Conservation (phyloP, 2,888 invertebrate species). For the Parapristionchus giblindavisi region DNA sequence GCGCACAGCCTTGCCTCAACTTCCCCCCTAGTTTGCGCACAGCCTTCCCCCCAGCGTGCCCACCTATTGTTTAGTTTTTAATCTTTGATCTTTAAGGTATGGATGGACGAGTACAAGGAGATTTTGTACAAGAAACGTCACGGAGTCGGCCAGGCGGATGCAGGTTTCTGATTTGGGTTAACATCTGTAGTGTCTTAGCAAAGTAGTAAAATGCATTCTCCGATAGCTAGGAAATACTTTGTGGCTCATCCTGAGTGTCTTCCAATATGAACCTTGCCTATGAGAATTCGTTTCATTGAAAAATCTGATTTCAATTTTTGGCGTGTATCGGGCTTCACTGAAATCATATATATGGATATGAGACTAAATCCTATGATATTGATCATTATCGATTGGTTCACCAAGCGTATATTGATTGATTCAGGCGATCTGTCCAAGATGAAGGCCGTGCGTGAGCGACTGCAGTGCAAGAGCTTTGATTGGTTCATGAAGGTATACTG, state of each 20-base stretch:
- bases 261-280: no score
- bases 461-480: conserved; percentile 88
- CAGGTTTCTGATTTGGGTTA: conserved; percentile 46
- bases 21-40: no score
- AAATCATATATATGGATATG: conserved; percentile 24
- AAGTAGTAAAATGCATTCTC: conserved; percentile 81
- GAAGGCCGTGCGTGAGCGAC: conserved; percentile 78
- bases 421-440: conserved; percentile 81
- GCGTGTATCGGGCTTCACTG: not conserved
- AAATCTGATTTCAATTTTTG: no score
- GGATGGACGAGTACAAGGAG: conserved; percentile 97
- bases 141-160: conserved; percentile 56
- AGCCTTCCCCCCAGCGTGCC: no score
- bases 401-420: not conserved
- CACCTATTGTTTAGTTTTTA: no score
- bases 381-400: not conserved
- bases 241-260: no score
- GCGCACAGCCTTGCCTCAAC: no score
- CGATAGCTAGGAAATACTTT: conserved; percentile 76
- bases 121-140: conserved; percentile 84
- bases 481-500: conserved; percentile 88
- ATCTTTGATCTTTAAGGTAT: conserved; percentile 75
- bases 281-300: no score
- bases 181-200: not conserved
- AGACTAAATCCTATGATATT: not conserved